These are phyloP conservation scores for Drosophila cardini DNA, from an alignment of 1,140 invertebrate species.

Conservation along the genomic window DNA sequence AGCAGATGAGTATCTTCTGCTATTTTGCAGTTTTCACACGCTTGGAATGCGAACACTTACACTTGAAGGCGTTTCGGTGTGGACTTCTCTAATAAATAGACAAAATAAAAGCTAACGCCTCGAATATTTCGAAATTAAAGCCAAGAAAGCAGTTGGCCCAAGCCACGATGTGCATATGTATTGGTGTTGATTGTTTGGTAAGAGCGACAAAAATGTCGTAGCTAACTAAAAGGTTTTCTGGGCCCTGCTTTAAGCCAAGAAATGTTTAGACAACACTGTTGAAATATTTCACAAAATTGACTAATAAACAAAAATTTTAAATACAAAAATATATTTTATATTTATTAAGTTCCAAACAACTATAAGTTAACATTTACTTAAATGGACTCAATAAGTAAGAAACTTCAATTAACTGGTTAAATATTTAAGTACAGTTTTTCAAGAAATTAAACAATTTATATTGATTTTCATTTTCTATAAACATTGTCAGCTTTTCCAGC, in stretches of 20 bases:
- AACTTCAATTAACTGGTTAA: too few relatives aligned
- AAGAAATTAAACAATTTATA: neutral
- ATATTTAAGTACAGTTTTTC: too few relatives aligned
- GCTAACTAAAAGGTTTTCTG: slow-evolving; percentile 46
- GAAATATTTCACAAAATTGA: too few relatives aligned
- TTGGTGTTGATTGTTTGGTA: slow-evolving; percentile 67
- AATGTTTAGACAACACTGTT: too few relatives aligned
- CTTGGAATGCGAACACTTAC: slow-evolving; percentile 80
- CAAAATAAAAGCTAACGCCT: slow-evolving; percentile 60
- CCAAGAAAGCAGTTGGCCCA: slow-evolving; percentile 67
- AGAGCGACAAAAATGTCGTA: slow-evolving; percentile 60
- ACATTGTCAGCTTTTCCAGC: neutral
- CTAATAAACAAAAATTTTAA: too few relatives aligned
- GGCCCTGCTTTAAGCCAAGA: slow-evolving; percentile 15
- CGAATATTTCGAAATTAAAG: slow-evolving; percentile 77
- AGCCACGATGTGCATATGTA: slow-evolving; percentile 19
- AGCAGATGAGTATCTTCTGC: slow-evolving; percentile 44
- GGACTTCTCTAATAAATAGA: slow-evolving; percentile 68
- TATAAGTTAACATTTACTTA: too few relatives aligned
- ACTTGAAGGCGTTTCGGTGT: slow-evolving; percentile 61
- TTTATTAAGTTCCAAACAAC: too few relatives aligned
- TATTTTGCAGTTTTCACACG: slow-evolving; percentile 80
- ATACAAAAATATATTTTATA: too few relatives aligned
- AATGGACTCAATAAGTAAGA: too few relatives aligned
- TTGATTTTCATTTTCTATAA: neutral